Base-by-base conservation (phyloP, 2,113 vertebrate genomes). In the Albula glossodonta region DNA sequence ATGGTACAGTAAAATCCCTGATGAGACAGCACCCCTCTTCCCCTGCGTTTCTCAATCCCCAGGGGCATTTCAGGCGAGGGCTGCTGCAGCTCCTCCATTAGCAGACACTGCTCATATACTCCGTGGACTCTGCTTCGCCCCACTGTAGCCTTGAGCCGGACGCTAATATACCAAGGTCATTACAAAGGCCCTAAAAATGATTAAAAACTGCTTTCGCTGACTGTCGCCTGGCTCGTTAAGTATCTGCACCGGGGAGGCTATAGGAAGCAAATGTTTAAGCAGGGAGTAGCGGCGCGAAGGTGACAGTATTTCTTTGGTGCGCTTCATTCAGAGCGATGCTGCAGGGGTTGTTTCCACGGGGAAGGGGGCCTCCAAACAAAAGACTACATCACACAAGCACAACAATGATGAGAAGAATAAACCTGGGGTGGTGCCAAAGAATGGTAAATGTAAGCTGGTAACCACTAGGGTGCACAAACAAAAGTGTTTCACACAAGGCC, bases 391-490 rank as follows among this genome's bases (percentile, higher is more conserved):
- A 41, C 31, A 66, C 17, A 66, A 19, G 60, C 60, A 66, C 22
- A 19, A 66, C 17, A 66, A 66, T 19, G 15, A 66, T 19, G 60
- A 66, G 22, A 15, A 66, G 22, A 19, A 22, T 22, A 66, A 66
- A 22, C 56, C 17, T 15, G 0, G 56, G 3, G 17, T 19, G 22
- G 22, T 66, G 3, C 17, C 22, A 19, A 19, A 66, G 17, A 60
- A 11, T 60, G 11, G 17, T 41, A 7, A 52, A 83, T 10, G 60
- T 22, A 80, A 86, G 83, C 80, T 22, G 80, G 60, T 66, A 88
- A 89, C 90, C 87, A 85, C 86, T 56, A 41, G 51, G 89, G 89
- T 90, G 93, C 90, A 91, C 89, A 90, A 92, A 93, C 17, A 89
- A 82, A 41, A 2, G 49, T 51, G 82, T 87, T 89, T 41, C 31